Percentiles rank a stretch among this genome's conserved stretches.
Evolutionary conservation across 2,113 vertebrate genomes (phyloP).

Genomic region (Carassius gibelio): DNA sequence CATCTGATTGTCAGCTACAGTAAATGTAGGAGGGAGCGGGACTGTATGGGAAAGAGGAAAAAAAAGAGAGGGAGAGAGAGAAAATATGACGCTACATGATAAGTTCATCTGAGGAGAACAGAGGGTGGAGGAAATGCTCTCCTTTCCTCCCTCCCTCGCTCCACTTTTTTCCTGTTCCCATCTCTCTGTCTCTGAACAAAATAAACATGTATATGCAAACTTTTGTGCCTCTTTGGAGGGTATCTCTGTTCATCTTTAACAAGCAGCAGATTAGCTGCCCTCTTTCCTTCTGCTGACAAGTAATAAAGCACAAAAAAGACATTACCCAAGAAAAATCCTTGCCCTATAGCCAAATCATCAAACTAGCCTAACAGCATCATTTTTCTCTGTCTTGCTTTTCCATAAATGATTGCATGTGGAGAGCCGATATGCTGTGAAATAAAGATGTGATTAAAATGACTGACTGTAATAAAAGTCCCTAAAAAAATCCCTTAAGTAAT

Average conservation of each 20-base stretch:
- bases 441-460: not conserved
- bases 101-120: slow-evolving; percentile 82
- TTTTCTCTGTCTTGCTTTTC: not conserved
- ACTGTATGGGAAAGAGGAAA: slow-evolving; percentile 64
- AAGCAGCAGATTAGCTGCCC: slow-evolving; percentile 45
- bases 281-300: not conserved
- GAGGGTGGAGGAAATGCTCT: slow-evolving; percentile 65
- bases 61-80: slow-evolving; percentile 67
- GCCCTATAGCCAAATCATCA: not conserved
- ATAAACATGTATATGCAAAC: slow-evolving; percentile 54
- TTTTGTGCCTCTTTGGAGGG: not conserved
- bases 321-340: not conserved
- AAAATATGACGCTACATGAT: slow-evolving; percentile 76
- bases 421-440: not conserved
- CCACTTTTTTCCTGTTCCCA: slow-evolving; percentile 27
- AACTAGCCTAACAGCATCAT: not conserved
- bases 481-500: slow-evolving; percentile 1
- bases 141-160: slow-evolving; percentile 60
- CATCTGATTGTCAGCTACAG: slow-evolving; percentile 71
- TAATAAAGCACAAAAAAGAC: not conserved
- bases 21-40: slow-evolving; percentile 74
- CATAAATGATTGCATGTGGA: not conserved
- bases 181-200: slow-evolving; percentile 58
- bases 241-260: slow-evolving; percentile 28
- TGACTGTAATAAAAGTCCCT: not conserved